Percentiles rank a stretch among this genome's conserved stretches.
These are phyloP conservation scores for Coreoperca whiteheadi DNA, from an alignment of 2,113 vertebrate genomes.

Conservation along the genomic window DNA sequence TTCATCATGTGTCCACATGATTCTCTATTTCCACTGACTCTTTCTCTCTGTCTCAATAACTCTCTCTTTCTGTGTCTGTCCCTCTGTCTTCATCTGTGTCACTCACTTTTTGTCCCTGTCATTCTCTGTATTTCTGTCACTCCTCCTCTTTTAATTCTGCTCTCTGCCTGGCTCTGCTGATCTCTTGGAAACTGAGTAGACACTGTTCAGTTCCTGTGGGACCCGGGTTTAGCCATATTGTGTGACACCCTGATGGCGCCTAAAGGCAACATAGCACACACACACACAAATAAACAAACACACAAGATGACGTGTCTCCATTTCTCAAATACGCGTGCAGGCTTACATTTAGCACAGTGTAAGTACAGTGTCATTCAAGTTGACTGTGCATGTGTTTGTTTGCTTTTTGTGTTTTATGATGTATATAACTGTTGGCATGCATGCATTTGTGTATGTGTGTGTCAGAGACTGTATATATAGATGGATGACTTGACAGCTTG, in stretches of 20 bases:
- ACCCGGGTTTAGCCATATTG: slow-evolving; percentile 59
- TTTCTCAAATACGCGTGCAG: slow-evolving; percentile 3
- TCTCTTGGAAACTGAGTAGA: slow-evolving; percentile 70
- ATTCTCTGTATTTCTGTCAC: slow-evolving; percentile 33
- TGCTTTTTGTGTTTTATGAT: not conserved
- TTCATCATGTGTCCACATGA: not conserved
- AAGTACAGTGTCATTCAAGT: not conserved
- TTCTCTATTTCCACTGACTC: slow-evolving; percentile 13
- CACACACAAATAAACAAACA: not conserved
- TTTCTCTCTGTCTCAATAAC: slow-evolving; percentile 5
- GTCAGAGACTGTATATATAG: no score
- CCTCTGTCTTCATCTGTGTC: slow-evolving; percentile 39
- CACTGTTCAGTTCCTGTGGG: slow-evolving; percentile 60
- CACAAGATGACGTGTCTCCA: slow-evolving; percentile 1
- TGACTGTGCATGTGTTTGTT: slow-evolving; percentile 15
- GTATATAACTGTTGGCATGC: slow-evolving; percentile 16
- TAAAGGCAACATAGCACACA: slow-evolving; percentile 43
- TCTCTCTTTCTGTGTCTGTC: slow-evolving; percentile 36
- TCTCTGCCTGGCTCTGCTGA: slow-evolving; percentile 59
- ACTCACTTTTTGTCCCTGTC: slow-evolving; percentile 51
- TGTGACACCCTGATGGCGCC: slow-evolving; percentile 71
- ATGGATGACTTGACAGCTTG: no score
- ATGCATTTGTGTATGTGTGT: slow-evolving; percentile 13
- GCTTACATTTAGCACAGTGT: no score
- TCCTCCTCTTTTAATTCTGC: slow-evolving; percentile 17